These are phyloP conservation scores for Candoia aspera DNA, from an alignment of 2,113 vertebrate genomes.

Conservation along the genomic window DNA sequence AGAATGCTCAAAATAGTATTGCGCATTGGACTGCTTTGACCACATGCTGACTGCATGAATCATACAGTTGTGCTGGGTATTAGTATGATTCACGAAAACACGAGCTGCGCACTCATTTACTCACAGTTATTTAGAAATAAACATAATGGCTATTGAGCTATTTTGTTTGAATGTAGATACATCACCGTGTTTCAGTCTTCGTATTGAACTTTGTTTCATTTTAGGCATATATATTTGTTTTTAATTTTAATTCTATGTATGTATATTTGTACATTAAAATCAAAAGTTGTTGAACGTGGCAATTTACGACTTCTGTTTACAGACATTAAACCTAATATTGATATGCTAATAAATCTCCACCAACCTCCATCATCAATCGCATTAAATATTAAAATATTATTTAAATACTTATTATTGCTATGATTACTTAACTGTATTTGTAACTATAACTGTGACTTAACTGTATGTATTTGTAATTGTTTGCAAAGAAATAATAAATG, in stretches of 20 bases:
- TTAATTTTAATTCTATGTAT: too few relatives aligned
- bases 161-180: too few relatives aligned
- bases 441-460: not conserved
- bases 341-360: too few relatives aligned
- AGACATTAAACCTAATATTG: too few relatives aligned
- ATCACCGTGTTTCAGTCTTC: too few relatives aligned
- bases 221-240: too few relatives aligned
- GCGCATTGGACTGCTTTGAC: not conserved
- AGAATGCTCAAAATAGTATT: not conserved
- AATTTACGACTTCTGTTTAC: too few relatives aligned
- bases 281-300: too few relatives aligned
- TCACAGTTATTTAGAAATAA: too few relatives aligned
- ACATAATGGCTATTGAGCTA: too few relatives aligned
- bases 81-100: not conserved
- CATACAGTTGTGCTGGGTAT: not conserved
- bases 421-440: not conserved
- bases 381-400: not conserved
- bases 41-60: not conserved
- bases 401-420: not conserved
- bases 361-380: not conserved
- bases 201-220: too few relatives aligned
- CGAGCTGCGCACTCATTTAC: not conserved
- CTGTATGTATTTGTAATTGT: not conserved
- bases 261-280: too few relatives aligned
- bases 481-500: not conserved